Base-by-base conservation (phyloP, 2,888 invertebrate species). In the Meiosimyza platycephala region DNA sequence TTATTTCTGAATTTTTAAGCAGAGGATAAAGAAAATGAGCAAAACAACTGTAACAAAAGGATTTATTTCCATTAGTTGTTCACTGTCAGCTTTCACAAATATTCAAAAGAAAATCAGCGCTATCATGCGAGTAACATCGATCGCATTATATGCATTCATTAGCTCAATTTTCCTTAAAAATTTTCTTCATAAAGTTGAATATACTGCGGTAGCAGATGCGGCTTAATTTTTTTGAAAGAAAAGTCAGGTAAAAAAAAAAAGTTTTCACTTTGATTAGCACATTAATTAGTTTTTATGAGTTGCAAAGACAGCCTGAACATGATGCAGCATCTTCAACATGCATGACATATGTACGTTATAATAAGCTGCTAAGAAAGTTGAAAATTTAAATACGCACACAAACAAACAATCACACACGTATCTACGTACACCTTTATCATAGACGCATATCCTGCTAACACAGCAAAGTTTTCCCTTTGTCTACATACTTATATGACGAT, bases 361-460 rank as follows among this genome's bases (percentile, higher is more conserved):
- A 65, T 65, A 52, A 65, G 65, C 65, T 65, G 65, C 33, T 52
- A 65, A 22, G 51, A n/a, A 51, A 60, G 59, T 60, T 60, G 59
- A 18, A 60, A 22, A 22, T 28, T 7, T 40, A 3, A 28, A 28
- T 22, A 15, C 60, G 22, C n/a, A 12, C 60, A 28, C 33, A 9
- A 28, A 13, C 60, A 60, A 28, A 60, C 59, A 59, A 11, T 28
- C 22, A 28, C 13, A 33, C 60, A 33, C 60, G 28, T 28, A 59
- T 6, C 6, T 28, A 59, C 57, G 6, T 12, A 57, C 57, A 28
- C 59, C 28, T 13, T 22, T 15, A 55, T 57, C 57, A 18, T 4
- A 9, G 1, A 40, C 40, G 40, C 40, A 40, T 15, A 22, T 60
- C 40, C 40, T 60, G 33, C 12, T 60, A n/a, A 60, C 7, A 60